Percentiles rank a stretch among this genome's conserved stretches.
Conservation (phyloP, 2,113 vertebrate species). For the Coptodon bakossiorum region DNA sequence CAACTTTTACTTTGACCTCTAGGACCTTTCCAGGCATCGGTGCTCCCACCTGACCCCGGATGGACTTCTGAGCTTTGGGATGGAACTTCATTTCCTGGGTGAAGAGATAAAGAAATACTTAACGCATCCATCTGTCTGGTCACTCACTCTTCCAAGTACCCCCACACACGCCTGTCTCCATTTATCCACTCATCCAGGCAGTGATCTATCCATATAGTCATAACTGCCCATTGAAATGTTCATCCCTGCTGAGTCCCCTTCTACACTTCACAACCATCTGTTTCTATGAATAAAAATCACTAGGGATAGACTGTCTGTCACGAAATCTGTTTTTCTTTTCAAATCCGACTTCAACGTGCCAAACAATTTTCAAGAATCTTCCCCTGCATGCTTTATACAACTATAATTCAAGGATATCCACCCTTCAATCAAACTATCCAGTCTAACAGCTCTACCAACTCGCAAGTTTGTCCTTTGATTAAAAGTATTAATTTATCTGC, state of each 20-base stretch:
- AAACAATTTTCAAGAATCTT: background rate
- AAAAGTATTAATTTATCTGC: background rate
- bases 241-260: background rate
- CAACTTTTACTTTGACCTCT: constrained; percentile 80
- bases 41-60: constrained; percentile 89
- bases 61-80: constrained; percentile 87
- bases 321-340: background rate
- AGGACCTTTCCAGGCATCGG: constrained; percentile 94
- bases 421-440: background rate
- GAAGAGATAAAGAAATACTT: background rate
- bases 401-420: background rate
- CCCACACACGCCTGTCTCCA: background rate
- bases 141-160: background rate
- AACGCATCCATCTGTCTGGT: background rate
- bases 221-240: background rate
- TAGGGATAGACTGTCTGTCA: background rate
- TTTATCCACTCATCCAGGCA: background rate
- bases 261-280: background rate
- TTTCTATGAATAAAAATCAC: background rate
- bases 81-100: constrained; percentile 92
- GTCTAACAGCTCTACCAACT: background rate
- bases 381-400: background rate
- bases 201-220: background rate
- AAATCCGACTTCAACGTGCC: background rate
- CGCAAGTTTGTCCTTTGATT: background rate